A percentile compares a stretch with the other conserved stretches of the same genome.
Evolutionary conservation across 2,113 vertebrate genomes (phyloP).

Genomic region (Leiothrix lutea): DNA sequence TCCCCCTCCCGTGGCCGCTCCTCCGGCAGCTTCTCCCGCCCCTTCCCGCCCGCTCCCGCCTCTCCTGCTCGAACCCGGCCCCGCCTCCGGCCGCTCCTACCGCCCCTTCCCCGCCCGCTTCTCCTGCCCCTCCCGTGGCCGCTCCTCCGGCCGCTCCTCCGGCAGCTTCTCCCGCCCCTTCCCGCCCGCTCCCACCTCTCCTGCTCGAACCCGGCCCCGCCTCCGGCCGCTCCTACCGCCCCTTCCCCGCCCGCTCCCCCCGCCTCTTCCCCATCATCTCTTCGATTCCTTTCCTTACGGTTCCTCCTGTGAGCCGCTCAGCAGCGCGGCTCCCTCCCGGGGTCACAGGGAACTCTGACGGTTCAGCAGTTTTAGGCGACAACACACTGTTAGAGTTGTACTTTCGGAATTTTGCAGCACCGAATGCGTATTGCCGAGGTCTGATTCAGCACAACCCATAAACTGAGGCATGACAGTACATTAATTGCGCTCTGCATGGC

Average conservation of each 20-base stretch:
- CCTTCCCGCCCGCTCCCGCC: not conserved
- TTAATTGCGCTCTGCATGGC: accelerated
- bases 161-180: too few species aligned
- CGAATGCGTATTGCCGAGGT: not conserved
- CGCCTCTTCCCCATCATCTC: not conserved
- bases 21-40: not conserved
- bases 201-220: too few species aligned
- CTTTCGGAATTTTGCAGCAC: not conserved
- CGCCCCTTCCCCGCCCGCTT: not conserved
- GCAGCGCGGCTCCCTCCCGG: not conserved
- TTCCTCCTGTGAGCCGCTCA: not conserved
- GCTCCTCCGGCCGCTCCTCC: accelerated
- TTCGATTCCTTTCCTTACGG: accelerated
- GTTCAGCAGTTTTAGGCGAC: not conserved
- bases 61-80: too few species aligned
- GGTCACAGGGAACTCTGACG: not conserved
- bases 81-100: not conserved
- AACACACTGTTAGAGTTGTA: accelerated
- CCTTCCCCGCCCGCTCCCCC: accelerated
- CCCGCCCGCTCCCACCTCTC: too few species aligned
- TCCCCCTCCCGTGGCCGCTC: not conserved
- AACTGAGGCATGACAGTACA: not conserved
- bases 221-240: too few species aligned
- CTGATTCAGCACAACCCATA: not conserved
- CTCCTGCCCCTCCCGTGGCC: not conserved